These are phyloP conservation scores for Plodia interpunctella DNA, from an alignment of 1,140 invertebrate genomes.

Conservation along the genomic window DNA sequence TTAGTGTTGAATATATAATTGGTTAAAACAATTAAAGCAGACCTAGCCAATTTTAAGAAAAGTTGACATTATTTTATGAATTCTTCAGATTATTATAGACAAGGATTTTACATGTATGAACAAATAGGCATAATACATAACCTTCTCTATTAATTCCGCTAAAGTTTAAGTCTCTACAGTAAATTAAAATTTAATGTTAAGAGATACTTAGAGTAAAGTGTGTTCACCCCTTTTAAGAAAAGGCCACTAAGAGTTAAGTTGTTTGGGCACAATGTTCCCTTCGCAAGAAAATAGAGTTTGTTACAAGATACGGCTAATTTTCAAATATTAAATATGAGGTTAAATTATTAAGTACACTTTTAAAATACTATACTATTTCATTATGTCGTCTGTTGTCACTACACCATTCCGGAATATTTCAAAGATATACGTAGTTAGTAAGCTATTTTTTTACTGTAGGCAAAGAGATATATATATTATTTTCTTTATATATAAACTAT, in stretches of 20 bases:
- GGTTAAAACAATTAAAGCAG: too few relatives aligned
- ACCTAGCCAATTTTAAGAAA: neutral
- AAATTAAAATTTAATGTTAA: constrained; percentile 47
- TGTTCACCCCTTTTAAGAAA: constrained; percentile 68
- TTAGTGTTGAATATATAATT: too few relatives aligned
- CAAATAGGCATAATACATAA: neutral
- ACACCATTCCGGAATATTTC: too few relatives aligned
- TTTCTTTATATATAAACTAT: too few relatives aligned
- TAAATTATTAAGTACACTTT: too few relatives aligned
- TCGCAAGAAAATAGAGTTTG: constrained; percentile 7
- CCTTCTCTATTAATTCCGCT: neutral
- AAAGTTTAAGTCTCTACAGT: constrained; percentile 21
- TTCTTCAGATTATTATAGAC: neutral
- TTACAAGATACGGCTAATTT: neutral
- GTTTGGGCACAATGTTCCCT: constrained; percentile 22
- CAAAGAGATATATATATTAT: too few relatives aligned
- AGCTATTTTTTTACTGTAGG: too few relatives aligned
- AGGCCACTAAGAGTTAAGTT: constrained; percentile 60
- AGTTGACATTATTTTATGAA: neutral
- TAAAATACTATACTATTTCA: too few relatives aligned
- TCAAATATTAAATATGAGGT: too few relatives aligned
- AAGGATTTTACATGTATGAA: too few relatives aligned
- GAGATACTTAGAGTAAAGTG: constrained; percentile 52
- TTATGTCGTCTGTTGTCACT: too few relatives aligned
- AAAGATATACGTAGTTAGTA: too few relatives aligned